Percentiles rank a stretch among this genome's conserved stretches.
phyloP scores from a whole-genome alignment of 2,113 vertebrate genomes.

The Hemiscyllium ocellatum region DNA sequence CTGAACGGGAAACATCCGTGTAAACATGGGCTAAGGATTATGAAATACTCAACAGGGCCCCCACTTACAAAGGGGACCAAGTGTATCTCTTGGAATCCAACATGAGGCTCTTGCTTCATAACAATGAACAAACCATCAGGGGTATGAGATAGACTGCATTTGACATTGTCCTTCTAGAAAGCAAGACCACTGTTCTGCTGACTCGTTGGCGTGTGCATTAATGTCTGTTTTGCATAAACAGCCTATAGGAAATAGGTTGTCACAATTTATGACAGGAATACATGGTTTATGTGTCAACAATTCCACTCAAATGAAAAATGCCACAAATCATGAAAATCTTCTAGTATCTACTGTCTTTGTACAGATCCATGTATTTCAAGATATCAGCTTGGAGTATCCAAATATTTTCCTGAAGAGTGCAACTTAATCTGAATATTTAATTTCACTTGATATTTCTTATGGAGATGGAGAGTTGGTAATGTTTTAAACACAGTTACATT shows the following conservation, averaged over 20 bases:
- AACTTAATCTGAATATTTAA: not conserved
- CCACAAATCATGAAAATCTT: not conserved
- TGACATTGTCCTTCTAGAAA: not conserved
- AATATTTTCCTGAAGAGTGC: not conserved
- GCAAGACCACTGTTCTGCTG: not conserved
- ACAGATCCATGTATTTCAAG: not conserved
- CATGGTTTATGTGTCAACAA: not conserved
- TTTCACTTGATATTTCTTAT: not conserved
- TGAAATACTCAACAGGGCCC: conserved; percentile 49
- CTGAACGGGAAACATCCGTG: conserved; percentile 59
- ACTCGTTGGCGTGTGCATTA: not conserved
- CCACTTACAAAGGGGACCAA: not conserved
- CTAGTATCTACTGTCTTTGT: not conserved
- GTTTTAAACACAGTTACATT: not conserved
- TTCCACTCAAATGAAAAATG: not conserved
- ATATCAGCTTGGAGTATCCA: not conserved
- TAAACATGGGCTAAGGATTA: conserved; percentile 58
- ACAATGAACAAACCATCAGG: not conserved
- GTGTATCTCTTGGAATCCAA: conserved; percentile 5
- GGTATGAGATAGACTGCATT: not conserved
- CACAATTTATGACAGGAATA: not conserved
- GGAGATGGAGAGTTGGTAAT: not conserved
- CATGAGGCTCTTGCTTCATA: conserved; percentile 1
- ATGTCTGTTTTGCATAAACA: conserved; percentile 7
- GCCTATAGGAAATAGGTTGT: not conserved